These are phyloP conservation scores for Eudyptes chrysolophus DNA, from an alignment of 2,113 vertebrate species.

Conservation along the genomic window DNA sequence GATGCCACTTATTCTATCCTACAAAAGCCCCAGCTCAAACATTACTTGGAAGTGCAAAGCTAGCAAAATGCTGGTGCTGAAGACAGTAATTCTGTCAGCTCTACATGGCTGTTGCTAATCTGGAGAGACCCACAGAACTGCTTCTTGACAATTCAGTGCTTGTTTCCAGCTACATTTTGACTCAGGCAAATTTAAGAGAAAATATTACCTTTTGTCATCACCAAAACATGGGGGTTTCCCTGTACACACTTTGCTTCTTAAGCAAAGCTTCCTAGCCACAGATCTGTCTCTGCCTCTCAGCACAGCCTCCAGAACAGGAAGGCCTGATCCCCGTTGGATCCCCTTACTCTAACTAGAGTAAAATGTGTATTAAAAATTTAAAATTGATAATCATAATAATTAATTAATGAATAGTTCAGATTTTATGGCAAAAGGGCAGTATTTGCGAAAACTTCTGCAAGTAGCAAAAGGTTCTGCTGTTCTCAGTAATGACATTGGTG, in stretches of 20 bases:
- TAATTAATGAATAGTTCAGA: background rate
- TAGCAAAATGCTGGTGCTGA: background rate
- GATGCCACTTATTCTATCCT: background rate
- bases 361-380: background rate
- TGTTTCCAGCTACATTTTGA: background rate
- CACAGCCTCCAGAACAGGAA: background rate
- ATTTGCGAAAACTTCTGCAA: background rate
- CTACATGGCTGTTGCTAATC: background rate
- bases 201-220: background rate
- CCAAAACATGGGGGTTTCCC: background rate
- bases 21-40: background rate
- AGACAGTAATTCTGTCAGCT: background rate
- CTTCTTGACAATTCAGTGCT: background rate
- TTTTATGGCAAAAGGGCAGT: background rate
- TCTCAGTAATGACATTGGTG: background rate
- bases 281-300: background rate
- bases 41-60: background rate
- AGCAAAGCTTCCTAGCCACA: background rate
- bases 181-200: background rate
- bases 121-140: background rate
- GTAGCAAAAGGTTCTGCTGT: background rate
- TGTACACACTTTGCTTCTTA: background rate
- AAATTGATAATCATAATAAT: background rate
- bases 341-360: background rate
- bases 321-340: background rate